Conservation (phyloP, 2,888 invertebrate species). For the Mythimna albipuncta region DNA sequence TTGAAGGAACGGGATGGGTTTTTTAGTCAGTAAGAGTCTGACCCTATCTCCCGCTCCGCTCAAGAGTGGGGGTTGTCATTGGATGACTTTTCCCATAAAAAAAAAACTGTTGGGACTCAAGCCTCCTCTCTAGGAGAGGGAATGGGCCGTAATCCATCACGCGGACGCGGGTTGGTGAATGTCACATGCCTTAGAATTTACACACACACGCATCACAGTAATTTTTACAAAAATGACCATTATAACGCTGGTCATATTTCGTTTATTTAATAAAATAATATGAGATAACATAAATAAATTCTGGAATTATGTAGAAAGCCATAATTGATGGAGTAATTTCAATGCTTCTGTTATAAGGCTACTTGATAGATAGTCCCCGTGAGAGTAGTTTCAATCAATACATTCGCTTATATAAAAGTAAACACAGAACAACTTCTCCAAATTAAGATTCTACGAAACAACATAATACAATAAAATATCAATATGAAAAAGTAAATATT, state of each 20-base stretch:
- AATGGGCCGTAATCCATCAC: too few relatives aligned
- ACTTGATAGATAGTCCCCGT: constrained; percentile 31
- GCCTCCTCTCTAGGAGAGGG: too few relatives aligned
- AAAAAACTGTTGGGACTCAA: too few relatives aligned
- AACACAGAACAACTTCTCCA: constrained; percentile 2
- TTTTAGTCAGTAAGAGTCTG: too few relatives aligned
- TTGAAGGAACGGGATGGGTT: too few relatives aligned
- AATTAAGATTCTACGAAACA: constrained; percentile 7
- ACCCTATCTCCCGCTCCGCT: too few relatives aligned
- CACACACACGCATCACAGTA: too few relatives aligned
- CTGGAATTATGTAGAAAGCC: constrained; percentile 18
- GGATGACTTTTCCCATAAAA: too few relatives aligned
- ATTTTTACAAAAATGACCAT: too few relatives aligned
- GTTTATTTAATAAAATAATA: constrained; percentile 3
- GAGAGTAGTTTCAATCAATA: constrained; percentile 29
- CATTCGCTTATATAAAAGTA: not conserved
- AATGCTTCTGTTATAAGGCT: constrained; percentile 2
- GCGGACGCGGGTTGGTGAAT: too few relatives aligned
- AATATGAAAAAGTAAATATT: constrained; percentile 15
- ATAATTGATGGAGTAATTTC: constrained; percentile 35
- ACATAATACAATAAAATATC: not conserved
- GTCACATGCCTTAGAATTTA: too few relatives aligned
- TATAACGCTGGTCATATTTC: not conserved
- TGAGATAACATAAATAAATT: not conserved
- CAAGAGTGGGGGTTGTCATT: too few relatives aligned